phyloP scores from a whole-genome alignment of 2,797 vertebrate species.

The Garrulus glandarius region DNA sequence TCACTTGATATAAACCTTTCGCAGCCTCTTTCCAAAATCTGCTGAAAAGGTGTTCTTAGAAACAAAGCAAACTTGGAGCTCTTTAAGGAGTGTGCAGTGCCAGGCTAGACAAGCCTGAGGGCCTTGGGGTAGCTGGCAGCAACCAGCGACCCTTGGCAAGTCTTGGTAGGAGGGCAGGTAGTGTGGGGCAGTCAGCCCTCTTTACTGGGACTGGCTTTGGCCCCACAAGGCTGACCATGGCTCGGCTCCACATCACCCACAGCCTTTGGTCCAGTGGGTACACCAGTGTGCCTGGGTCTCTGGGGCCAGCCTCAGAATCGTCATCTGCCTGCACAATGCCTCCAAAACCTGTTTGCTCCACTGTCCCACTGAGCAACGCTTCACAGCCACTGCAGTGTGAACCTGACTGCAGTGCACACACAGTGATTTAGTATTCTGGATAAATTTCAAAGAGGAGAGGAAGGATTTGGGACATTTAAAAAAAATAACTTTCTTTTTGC shows the following conservation, averaged over 20 bases:
- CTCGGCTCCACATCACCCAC: accelerated
- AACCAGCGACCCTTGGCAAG: not conserved
- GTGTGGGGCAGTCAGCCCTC: not conserved
- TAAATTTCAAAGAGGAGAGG: not conserved
- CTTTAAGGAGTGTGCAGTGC: not conserved
- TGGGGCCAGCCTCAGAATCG: not conserved
- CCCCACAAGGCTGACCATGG: accelerated
- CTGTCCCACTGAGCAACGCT: not conserved
- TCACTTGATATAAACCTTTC: not conserved
- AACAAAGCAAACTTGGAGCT: not conserved
- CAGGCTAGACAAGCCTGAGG: not conserved
- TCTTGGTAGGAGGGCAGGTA: accelerated
- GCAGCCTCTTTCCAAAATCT: not conserved
- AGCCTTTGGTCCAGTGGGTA: not conserved
- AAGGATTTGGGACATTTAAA: not conserved
- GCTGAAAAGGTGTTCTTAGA: not conserved
- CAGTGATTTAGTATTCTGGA: accelerated
- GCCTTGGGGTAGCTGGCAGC: not conserved
- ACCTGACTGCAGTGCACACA: not conserved
- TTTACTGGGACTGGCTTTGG: not conserved
- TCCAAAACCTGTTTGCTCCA: not conserved
- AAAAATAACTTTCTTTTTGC: not conserved
- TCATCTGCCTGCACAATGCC: not conserved
- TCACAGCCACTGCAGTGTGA: not conserved
- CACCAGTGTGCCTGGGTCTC: accelerated